Evolutionary conservation across 1,140 invertebrate genomes (phyloP).

Genomic region (Gonatopus flavifemur): DNA sequence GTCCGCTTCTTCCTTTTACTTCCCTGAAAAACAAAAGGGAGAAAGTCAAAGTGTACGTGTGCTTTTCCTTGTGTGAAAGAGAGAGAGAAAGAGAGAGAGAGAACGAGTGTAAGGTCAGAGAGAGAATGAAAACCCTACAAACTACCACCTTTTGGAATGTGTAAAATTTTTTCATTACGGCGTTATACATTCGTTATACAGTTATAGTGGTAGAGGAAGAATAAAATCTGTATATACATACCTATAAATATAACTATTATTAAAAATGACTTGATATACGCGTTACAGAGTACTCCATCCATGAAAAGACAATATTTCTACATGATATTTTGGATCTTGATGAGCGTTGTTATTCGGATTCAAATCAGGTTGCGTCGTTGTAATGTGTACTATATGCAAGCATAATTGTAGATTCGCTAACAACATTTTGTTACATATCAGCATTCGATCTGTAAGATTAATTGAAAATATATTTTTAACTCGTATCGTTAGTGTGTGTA

Average conservation of each 20-base stretch:
- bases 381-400: constrained; percentile 11
- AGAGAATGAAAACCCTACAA: too few species aligned
- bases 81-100: too few species aligned
- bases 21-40: too few species aligned
- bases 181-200: not conserved
- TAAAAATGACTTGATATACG: constrained; percentile 4
- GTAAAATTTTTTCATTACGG: not conserved
- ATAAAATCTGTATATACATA: constrained; percentile 13
- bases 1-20: too few species aligned
- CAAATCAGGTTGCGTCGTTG: constrained; percentile 11
- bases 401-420: constrained; percentile 11
- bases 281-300: constrained; percentile 1
- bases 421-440: constrained; percentile 22
- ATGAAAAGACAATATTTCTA: constrained; percentile 9
- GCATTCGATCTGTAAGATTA: constrained; percentile 19
- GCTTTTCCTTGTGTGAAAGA: too few species aligned
- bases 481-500: constrained; percentile 2
- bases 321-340: not conserved
- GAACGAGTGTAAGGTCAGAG: too few species aligned
- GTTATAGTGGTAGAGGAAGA: not conserved
- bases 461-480: constrained; percentile 8
- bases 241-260: not conserved
- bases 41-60: too few species aligned
- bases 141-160: too few species aligned
- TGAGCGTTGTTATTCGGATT: constrained; percentile 9